Base-by-base conservation (phyloP, 2,888 invertebrate genomes). In the Toxonevra muliebris region DNA sequence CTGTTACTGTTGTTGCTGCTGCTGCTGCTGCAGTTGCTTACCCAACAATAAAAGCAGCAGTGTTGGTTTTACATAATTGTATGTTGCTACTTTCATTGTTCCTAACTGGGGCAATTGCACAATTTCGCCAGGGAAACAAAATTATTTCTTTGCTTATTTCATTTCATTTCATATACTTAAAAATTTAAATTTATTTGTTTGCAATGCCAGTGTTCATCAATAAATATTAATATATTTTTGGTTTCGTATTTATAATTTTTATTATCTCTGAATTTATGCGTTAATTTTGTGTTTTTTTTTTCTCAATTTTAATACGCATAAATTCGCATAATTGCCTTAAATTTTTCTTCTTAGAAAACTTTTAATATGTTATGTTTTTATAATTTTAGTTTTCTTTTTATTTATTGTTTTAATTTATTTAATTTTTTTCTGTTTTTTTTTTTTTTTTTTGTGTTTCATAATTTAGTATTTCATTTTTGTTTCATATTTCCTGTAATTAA, bases 391-490 rank as follows among this genome's bases (percentile, higher is more conserved):
- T 48, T 64, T 45, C 13, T 43, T 57, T 61, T 45, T 9, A 19
- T 12, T 45, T 59, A 50, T 40, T n/a, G 30, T 57, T 66, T 19
- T 45, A 40, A 53, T n/a, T 54, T 43, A 62, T 45, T 66, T 70
- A 50, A 48, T 30, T 40, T 48, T 12, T 61, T 55, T 68, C 53
- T 63, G 17, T 69, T 70, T 64, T 65, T 15, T 45, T 13, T 59
- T 65, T 60, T 40, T 43, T 55, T 55, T 42, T 50, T 17, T 54
- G 8, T 45, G 45, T 45, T 41, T 13, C 55, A 52, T 62, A 45
- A 55, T 61, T 62, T 65, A 59, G 15, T 19, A 61, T 15, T 63
- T 70, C n/a, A 19, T 50, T 68, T 69, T 70, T 61, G 41, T 60
- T 45, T 58, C 41, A 9, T 50, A 67, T 59, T n/a, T 43, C 11